phyloP scores from a whole-genome alignment of 2,797 vertebrate genomes.

The Falco biarmicus region DNA sequence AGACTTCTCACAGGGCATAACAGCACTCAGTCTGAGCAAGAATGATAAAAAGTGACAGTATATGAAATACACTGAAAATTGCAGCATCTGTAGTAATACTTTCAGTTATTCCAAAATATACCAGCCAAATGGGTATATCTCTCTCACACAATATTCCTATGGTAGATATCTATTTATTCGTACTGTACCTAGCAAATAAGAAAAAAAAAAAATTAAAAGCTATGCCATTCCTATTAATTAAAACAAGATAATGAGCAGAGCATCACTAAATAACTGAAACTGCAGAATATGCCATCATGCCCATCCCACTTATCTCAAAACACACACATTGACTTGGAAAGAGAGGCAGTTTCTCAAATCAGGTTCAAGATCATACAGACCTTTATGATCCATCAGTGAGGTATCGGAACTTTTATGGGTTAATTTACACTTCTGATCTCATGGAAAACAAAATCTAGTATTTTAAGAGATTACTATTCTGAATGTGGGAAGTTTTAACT shows the following conservation, averaged over 20 bases:
- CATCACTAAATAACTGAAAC: not conserved
- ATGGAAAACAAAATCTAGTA: not conserved
- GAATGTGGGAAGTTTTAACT: not conserved
- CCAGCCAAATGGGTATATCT: not conserved
- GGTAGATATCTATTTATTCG: not conserved
- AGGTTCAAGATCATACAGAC: not conserved
- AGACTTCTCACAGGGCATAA: not conserved
- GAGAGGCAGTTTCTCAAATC: not conserved
- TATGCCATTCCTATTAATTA: not conserved
- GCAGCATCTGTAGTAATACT: not conserved
- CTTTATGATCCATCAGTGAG: not conserved
- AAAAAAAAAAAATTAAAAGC: not conserved
- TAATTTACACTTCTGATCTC: not conserved
- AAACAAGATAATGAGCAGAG: not conserved
- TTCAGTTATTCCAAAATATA: not conserved
- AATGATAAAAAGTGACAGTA: not conserved
- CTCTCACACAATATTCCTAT: not conserved
- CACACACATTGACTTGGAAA: not conserved
- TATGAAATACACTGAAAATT: not conserved
- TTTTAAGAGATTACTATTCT: not conserved
- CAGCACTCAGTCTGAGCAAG: not conserved
- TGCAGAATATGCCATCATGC: not conserved
- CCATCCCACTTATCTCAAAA: not conserved
- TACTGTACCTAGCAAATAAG: not conserved
- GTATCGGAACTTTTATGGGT: not conserved